Percentiles rank a stretch among this genome's conserved stretches.
Conservation (phyloP, 2,113 vertebrate genomes). For the Enhydra lutris region DNA sequence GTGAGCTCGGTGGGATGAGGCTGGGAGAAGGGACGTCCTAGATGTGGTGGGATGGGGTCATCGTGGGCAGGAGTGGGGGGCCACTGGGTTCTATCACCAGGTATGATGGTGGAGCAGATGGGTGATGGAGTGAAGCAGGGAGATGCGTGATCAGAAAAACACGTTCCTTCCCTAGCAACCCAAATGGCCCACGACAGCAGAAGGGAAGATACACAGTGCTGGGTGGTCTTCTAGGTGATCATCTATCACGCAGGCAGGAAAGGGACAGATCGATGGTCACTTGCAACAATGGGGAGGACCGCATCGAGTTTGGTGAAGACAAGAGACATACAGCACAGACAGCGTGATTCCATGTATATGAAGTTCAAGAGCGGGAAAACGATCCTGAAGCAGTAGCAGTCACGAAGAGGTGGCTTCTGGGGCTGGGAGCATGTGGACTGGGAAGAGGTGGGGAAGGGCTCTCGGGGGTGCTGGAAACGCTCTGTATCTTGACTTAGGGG, state of each 20-base stretch:
- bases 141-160: too few relatives aligned
- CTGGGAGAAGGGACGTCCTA: background rate
- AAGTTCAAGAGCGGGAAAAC: background rate
- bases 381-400: fast-evolving
- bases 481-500: too few relatives aligned
- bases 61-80: background rate
- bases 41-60: fast-evolving
- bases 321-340: fast-evolving
- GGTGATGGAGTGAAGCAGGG: background rate
- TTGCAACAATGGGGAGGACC: too few relatives aligned
- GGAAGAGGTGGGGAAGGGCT: background rate
- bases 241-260: too few relatives aligned
- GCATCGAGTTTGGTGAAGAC: background rate
- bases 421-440: fast-evolving
- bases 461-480: fast-evolving
- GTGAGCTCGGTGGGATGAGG: background rate
- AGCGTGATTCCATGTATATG: fast-evolving
- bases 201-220: fast-evolving
- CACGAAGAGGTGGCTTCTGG: background rate
- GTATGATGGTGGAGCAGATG: background rate
- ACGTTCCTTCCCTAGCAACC: background rate
- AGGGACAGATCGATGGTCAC: fast-evolving
- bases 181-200: background rate
- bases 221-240: fast-evolving
- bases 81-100: background rate